Evolutionary conservation across 2,888 invertebrate genomes (phyloP).

Genomic region (Acleris sparsana): DNA sequence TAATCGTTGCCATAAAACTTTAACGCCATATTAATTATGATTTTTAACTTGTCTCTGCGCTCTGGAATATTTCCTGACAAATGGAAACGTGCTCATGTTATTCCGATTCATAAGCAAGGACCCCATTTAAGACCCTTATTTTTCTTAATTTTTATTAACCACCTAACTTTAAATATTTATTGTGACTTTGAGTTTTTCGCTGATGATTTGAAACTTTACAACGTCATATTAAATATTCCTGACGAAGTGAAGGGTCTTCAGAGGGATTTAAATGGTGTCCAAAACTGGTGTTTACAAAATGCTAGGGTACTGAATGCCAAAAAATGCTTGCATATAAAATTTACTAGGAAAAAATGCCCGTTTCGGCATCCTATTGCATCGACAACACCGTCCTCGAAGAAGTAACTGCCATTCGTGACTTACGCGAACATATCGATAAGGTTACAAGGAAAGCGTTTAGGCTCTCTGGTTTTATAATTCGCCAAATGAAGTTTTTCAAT

Average conservation of each 20-base stretch:
- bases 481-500: neutral
- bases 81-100: too few species aligned
- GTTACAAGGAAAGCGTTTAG: neutral
- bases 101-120: too few species aligned
- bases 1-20: too few species aligned
- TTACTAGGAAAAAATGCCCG: conserved; percentile 7
- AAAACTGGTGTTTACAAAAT: conserved; percentile 20
- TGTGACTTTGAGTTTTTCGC: neutral
- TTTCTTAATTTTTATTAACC: conserved; percentile 23
- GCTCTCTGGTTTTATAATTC: neutral
- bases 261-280: conserved; percentile 4
- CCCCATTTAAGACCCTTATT: conserved; percentile 20
- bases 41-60: too few species aligned
- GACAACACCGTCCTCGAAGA: neutral
- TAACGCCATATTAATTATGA: too few species aligned
- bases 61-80: too few species aligned
- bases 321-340: conserved; percentile 25
- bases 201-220: conserved; percentile 21
- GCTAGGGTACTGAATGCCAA: conserved; percentile 13
- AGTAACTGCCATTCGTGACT: neutral
- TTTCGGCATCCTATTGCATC: neutral
- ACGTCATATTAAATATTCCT: conserved; percentile 6
- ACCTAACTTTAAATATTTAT: conserved; percentile 2
- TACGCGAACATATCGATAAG: neutral
- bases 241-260: conserved; percentile 7